Base-by-base conservation (phyloP, 2,113 vertebrate genomes). In the Henicopernis longicauda region DNA sequence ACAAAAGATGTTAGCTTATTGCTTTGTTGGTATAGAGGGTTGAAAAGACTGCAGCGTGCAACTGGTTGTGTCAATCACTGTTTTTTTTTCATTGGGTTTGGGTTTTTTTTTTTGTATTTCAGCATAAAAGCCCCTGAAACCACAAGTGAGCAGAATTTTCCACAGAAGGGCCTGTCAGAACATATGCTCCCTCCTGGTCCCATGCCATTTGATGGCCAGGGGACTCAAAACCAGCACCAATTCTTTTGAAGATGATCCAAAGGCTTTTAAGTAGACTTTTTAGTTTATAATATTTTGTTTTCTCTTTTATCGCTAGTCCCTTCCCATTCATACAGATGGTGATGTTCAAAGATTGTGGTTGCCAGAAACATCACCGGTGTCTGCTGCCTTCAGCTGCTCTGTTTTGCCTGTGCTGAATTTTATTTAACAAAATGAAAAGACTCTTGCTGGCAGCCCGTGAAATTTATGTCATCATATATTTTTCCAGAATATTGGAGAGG, bases 231-330 rank as follows among this genome's bases (percentile, higher is more conserved):
- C 6, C 83, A 78, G 72, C 73, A 92, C 82, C 23, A n/a, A 92
- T 80, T 65, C 36, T 90, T 96, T 94, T 96, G 94, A 98, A 95
- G 92, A 85, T 61, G 79, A 73, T 97, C 97, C 96, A 97, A 93
- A 97, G 49, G 87, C 78, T 89, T 96, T 59, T 91, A 72, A 95
- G 80, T 90, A 90, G 92, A 65, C 90, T 91, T 96, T 89, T 80
- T 63, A 90, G 76, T 88, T 97, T 92, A 80, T 84, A 84, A 82
- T 93, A 78, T 89, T 94, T 86, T 93, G 89, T 95, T 96, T 98
- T 96, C 83, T 93, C 76, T 95, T 95, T 88, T 88, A 96, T 89
- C 16, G 40, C 87, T 82, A 55, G 72, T 86, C 80, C 57, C 58
- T 94, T 93, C 36, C 55, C 82, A 94, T 95, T 90, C 95, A 82